Conservation (phyloP, 2,888 invertebrate genomes). For the Microchrysa polita region DNA sequence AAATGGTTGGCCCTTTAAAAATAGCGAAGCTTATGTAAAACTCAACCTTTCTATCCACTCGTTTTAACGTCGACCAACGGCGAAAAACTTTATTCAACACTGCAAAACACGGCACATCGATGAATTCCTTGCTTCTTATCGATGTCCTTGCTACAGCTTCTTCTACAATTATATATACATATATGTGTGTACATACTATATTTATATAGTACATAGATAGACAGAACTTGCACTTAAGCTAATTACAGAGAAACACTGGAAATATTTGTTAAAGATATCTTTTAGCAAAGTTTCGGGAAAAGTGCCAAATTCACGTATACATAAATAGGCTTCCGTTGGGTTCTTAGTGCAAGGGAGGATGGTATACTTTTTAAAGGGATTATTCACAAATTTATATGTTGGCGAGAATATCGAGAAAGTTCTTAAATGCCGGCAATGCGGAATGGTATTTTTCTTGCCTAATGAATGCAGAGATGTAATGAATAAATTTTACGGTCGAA, state of each 20-base stretch:
- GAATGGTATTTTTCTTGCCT: constrained; percentile 26
- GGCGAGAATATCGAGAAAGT: constrained; percentile 21
- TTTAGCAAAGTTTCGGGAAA: constrained; percentile 40
- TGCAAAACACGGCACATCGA: constrained; percentile 25
- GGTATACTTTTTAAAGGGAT: constrained; percentile 9
- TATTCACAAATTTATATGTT: constrained; percentile 11
- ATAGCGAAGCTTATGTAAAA: too few species aligned
- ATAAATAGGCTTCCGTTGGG: too few species aligned
- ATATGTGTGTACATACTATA: not conserved
- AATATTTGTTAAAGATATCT: constrained; percentile 38
- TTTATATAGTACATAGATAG: too few species aligned
- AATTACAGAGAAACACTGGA: constrained; percentile 41
- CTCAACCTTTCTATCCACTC: not conserved
- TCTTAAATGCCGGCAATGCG: constrained; percentile 26
- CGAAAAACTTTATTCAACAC: constrained; percentile 18
- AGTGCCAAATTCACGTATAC: constrained; percentile 38
- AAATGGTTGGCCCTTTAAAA: not conserved
- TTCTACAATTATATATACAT: too few species aligned
- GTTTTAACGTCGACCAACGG: not conserved
- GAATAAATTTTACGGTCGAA: too few species aligned
- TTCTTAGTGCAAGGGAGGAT: not conserved
- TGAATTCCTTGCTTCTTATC: not conserved
- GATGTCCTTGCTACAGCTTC: not conserved
- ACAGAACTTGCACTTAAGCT: constrained; percentile 41
- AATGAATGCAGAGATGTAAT: not conserved